phyloP scores from a whole-genome alignment of 2,113 vertebrate genomes.

The Oceanites oceanicus region DNA sequence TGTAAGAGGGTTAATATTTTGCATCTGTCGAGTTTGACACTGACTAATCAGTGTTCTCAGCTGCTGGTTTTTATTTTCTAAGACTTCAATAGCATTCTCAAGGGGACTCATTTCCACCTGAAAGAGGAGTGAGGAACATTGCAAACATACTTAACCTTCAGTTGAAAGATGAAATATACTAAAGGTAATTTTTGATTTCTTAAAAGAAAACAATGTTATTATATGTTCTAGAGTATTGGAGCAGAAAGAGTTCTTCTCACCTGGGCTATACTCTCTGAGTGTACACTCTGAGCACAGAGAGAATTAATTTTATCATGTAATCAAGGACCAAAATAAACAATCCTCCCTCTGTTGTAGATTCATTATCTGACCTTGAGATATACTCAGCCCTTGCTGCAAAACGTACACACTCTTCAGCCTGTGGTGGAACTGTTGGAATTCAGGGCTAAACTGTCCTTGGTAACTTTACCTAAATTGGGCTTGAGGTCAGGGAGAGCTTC shows the following conservation, averaged over 20 bases:
- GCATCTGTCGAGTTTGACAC: conserved; percentile 95
- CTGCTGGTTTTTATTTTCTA: conserved; percentile 98
- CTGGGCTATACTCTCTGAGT: background rate
- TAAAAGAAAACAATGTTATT: background rate
- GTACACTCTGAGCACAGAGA: background rate
- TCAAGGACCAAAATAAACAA: background rate
- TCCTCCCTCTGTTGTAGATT: background rate
- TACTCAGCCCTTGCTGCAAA: background rate
- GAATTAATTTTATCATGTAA: background rate
- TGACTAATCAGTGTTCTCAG: conserved; percentile 92
- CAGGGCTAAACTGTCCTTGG: background rate
- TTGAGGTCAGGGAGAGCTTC: background rate
- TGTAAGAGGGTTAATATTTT: conserved; percentile 96
- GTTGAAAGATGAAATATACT: background rate
- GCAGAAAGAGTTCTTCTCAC: background rate
- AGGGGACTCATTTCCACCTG: conserved; percentile 98
- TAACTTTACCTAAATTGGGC: background rate
- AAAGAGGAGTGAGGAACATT: background rate
- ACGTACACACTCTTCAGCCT: background rate
- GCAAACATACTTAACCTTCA: background rate
- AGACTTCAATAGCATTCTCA: conserved; percentile 97
- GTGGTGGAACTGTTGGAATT: background rate
- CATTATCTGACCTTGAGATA: background rate
- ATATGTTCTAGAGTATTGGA: background rate
- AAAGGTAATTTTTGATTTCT: background rate